Conservation (phyloP, 2,113 vertebrate genomes). For the Tylochromis polylepis region DNA sequence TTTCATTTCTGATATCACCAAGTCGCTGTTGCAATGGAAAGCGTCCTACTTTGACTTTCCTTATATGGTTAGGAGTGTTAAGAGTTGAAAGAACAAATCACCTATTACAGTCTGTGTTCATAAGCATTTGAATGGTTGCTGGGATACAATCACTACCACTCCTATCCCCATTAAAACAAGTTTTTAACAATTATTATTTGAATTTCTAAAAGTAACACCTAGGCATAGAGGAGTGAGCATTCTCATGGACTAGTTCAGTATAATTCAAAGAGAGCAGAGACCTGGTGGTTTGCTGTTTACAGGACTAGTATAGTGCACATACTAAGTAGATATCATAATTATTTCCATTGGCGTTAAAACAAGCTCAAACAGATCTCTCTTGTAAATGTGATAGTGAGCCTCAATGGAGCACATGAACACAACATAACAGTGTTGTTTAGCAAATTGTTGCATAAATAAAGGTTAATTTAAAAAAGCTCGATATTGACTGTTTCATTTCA, state of each 20-base stretch:
- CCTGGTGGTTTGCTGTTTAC: background rate
- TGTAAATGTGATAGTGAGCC: background rate
- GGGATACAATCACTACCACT: background rate
- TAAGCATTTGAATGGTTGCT: background rate
- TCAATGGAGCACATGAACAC: no score
- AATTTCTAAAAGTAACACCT: background rate
- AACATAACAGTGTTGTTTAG: no score
- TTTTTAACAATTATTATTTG: background rate
- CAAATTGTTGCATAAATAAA: background rate
- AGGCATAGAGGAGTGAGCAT: background rate
- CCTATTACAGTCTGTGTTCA: background rate
- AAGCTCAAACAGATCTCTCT: background rate
- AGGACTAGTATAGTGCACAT: background rate
- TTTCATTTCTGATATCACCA: slow-evolving; percentile 6
- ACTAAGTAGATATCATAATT: background rate
- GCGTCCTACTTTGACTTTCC: background rate
- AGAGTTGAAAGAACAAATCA: background rate
- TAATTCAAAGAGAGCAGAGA: background rate
- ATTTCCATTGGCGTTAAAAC: background rate
- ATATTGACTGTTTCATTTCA: background rate
- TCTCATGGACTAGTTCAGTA: background rate
- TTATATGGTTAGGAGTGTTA: background rate
- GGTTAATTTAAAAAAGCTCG: background rate
- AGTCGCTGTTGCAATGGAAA: background rate
- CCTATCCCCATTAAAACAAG: background rate